Evolutionary conservation across 2,113 vertebrate species (phyloP).

Genomic region (Sturnus vulgaris): DNA sequence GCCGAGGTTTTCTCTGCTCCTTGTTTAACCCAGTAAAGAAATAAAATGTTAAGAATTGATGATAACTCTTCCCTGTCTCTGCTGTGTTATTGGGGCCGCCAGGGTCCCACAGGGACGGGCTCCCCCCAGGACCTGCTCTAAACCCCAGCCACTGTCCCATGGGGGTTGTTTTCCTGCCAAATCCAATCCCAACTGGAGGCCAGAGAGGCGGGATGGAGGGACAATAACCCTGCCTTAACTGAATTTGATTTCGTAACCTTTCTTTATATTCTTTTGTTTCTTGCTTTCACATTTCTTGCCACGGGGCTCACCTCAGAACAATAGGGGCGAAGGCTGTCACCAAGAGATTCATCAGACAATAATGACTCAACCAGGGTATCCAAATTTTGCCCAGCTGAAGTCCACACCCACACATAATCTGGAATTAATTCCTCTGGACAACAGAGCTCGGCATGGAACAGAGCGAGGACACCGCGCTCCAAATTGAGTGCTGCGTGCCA

Average conservation of each 20-base stretch:
- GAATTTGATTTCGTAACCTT: conserved; percentile 58
- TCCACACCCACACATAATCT: conserved; percentile 56
- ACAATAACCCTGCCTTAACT: conserved; percentile 47
- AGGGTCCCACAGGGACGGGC: neutral
- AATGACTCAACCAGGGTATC: conserved; percentile 52
- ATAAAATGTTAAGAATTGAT: conserved; percentile 78
- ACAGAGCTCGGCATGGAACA: conserved; percentile 20
- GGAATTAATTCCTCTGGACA: conserved; percentile 61
- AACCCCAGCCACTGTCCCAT: neutral
- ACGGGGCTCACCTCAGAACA: conserved; percentile 63
- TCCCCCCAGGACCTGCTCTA: neutral
- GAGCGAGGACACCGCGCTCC: neutral
- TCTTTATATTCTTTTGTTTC: conserved; percentile 64
- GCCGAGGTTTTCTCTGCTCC: conserved; percentile 69
- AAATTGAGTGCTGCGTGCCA: neutral
- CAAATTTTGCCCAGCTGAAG: conserved; percentile 55
- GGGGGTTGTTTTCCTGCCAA: neutral
- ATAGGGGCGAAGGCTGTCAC: conserved; percentile 56
- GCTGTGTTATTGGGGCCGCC: neutral
- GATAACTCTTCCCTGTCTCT: conserved; percentile 49
- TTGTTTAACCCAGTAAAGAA: conserved; percentile 80
- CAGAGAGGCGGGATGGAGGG: conserved; percentile 4
- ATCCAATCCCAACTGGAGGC: neutral
- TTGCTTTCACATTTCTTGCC: conserved; percentile 59
- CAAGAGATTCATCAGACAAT: conserved; percentile 57